Conservation (phyloP, 2,797 vertebrate genomes). For the Pseudochaenichthys georgianus region DNA sequence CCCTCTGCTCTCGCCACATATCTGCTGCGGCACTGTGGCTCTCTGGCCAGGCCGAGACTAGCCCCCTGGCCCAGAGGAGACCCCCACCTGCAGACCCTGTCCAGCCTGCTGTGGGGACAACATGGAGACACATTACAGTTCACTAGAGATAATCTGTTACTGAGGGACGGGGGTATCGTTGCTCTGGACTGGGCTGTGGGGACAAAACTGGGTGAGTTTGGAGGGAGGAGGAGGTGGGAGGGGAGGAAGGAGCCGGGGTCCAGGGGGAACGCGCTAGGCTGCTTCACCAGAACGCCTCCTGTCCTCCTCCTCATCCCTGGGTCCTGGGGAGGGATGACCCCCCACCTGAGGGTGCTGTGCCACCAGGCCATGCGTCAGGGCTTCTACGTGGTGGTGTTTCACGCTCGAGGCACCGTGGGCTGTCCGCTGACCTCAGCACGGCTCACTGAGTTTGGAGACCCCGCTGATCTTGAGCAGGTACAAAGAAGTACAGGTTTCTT, state of each 20-base stretch:
- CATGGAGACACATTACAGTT: slow-evolving; percentile 63
- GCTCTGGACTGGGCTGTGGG: slow-evolving; percentile 91
- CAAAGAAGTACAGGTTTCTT: no score
- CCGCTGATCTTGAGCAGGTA: slow-evolving; percentile 88
- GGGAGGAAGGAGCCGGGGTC: slow-evolving; percentile 53
- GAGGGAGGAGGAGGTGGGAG: slow-evolving; percentile 58
- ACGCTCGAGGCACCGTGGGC: slow-evolving; percentile 84
- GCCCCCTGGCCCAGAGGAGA: slow-evolving; percentile 80
- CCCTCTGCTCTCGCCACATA: slow-evolving; percentile 87
- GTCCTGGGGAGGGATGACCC: slow-evolving; percentile 85
- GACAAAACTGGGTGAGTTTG: slow-evolving; percentile 53
- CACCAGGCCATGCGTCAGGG: slow-evolving; percentile 79
- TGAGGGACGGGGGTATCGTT: slow-evolving; percentile 86
- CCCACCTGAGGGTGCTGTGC: slow-evolving; percentile 84
- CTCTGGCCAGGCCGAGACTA: slow-evolving; percentile 62
- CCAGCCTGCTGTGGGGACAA: slow-evolving; percentile 79
- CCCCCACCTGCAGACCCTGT: slow-evolving; percentile 87
- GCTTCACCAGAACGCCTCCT: slow-evolving; percentile 60
- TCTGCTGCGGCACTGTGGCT: slow-evolving; percentile 80
- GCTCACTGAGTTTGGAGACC: slow-evolving; percentile 90
- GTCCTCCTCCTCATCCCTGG: slow-evolving; percentile 90
- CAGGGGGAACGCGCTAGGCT: slow-evolving; percentile 57
- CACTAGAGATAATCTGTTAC: slow-evolving; percentile 86
- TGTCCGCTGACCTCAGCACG: slow-evolving; percentile 84
- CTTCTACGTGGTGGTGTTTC: slow-evolving; percentile 87